Conservation (phyloP, 1,140 invertebrate species). For the Gryllus bimaculatus region DNA sequence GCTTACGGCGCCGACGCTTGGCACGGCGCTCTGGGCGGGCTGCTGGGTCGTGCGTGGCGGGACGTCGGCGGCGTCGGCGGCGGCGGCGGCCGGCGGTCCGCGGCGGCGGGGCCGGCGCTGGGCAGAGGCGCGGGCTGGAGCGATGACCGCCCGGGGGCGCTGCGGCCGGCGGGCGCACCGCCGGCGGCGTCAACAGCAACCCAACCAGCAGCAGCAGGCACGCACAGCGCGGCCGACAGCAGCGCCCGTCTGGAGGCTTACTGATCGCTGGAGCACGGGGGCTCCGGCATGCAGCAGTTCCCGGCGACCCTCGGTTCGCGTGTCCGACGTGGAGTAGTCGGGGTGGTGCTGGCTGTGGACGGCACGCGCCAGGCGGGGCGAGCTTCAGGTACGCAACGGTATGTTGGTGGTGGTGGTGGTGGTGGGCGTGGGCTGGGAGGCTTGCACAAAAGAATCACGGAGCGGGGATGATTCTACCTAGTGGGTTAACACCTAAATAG, state of each 20-base stretch:
- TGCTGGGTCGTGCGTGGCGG: conserved; percentile 11
- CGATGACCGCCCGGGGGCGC: not conserved
- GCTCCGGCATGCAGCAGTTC: not conserved
- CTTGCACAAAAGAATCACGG: too few species aligned
- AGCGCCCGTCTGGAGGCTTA: conserved; percentile 16
- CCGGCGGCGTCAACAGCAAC: not conserved
- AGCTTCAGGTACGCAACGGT: too few species aligned
- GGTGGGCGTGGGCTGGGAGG: too few species aligned
- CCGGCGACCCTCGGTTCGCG: not conserved
- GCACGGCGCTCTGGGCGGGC: not conserved
- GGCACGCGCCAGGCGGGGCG: too few species aligned
- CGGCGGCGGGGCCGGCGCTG: not conserved
- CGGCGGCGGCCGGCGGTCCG: not conserved
- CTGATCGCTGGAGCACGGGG: not conserved
- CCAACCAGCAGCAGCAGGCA: conserved; percentile 12
- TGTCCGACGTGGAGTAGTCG: not conserved
- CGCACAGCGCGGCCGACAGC: conserved; percentile 17
- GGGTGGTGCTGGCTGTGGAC: too few species aligned
- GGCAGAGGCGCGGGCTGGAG: not conserved
- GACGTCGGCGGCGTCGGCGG: conserved; percentile 7
- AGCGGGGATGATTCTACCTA: too few species aligned
- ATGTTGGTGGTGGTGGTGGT: too few species aligned
- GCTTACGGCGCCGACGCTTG: not conserved
- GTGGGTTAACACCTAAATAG: too few species aligned
- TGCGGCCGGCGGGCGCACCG: not conserved